phyloP scores from a whole-genome alignment of 2,797 vertebrate species.

The Sebastes oblongus region DNA sequence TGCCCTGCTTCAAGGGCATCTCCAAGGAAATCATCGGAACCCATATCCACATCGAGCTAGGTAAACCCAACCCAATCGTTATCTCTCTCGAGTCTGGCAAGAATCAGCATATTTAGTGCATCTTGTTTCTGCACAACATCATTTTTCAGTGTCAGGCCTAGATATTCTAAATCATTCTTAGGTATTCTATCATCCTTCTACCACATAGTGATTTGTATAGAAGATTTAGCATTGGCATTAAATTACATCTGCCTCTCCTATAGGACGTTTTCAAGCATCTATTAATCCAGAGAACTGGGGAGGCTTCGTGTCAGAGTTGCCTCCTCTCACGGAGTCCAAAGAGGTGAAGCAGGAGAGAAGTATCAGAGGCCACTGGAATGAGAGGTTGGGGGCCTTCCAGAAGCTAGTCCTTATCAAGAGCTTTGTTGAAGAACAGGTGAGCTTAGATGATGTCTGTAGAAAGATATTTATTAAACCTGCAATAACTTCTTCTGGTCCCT shows the following conservation, averaged over 20 bases:
- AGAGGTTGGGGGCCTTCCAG: slow-evolving; percentile 80
- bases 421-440: slow-evolving; percentile 86
- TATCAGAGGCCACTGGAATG: slow-evolving; percentile 67
- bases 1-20: slow-evolving; percentile 84
- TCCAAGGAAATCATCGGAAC: slow-evolving; percentile 68
- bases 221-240: background rate
- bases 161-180: background rate
- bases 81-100: background rate
- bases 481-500: background rate
- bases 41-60: slow-evolving; percentile 53
- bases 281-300: slow-evolving; percentile 77
- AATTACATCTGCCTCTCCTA: background rate
- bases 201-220: background rate
- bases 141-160: background rate
- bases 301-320: slow-evolving; percentile 46
- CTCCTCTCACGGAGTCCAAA: slow-evolving; percentile 7
- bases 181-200: background rate
- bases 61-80: slow-evolving; percentile 24
- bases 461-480: background rate
- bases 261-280: slow-evolving; percentile 79
- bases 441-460: background rate
- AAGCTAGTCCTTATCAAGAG: slow-evolving; percentile 86
- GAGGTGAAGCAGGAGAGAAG: slow-evolving; percentile 7
- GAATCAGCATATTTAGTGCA: background rate
- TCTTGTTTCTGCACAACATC: background rate